Conservation (phyloP, 1,140 invertebrate species). For the Drusus annulatus region DNA sequence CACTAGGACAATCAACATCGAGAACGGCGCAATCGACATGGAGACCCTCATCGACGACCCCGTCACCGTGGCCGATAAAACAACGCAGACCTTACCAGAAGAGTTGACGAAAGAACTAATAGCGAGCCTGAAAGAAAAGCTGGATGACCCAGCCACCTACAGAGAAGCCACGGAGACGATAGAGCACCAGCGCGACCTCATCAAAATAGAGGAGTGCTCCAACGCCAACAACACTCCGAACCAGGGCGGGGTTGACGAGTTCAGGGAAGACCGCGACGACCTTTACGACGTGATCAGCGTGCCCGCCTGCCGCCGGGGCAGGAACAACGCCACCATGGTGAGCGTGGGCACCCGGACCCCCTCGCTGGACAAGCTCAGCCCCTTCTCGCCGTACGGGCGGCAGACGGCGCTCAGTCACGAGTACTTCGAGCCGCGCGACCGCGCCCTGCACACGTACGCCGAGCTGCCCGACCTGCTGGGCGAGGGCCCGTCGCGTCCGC, state of each 20-base stretch:
- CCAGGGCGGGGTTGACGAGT: slow-evolving; percentile 54
- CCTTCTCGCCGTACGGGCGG: slow-evolving; percentile 69
- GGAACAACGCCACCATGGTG: slow-evolving; percentile 68
- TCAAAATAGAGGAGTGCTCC: slow-evolving; percentile 81
- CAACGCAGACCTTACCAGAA: slow-evolving; percentile 81
- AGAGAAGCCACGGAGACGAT: slow-evolving; percentile 84
- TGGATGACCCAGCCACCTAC: slow-evolving; percentile 82
- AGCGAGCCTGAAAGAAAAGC: slow-evolving; percentile 76
- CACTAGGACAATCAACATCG: slow-evolving; percentile 66
- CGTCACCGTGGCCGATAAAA: slow-evolving; percentile 76
- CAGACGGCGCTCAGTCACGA: slow-evolving; percentile 76
- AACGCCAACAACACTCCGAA: slow-evolving; percentile 72
- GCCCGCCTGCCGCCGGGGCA: slow-evolving; percentile 64
- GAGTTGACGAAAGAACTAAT: slow-evolving; percentile 83
- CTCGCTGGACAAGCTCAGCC: slow-evolving; percentile 75
- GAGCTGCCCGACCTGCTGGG: slow-evolving; percentile 72
- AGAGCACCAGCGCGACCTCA: slow-evolving; percentile 83
- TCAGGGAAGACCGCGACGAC: slow-evolving; percentile 72
- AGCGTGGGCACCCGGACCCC: slow-evolving; percentile 76
- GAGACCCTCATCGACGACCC: slow-evolving; percentile 64
- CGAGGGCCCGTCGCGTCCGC: slow-evolving; percentile 64
- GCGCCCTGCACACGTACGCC: slow-evolving; percentile 79
- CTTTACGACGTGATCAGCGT: slow-evolving; percentile 76
- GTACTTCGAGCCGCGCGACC: slow-evolving; percentile 81
- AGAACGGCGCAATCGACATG: slow-evolving; percentile 65